Evolutionary conservation across 2,888 invertebrate species (phyloP).

Genomic region (Pterobdella sp.): DNA sequence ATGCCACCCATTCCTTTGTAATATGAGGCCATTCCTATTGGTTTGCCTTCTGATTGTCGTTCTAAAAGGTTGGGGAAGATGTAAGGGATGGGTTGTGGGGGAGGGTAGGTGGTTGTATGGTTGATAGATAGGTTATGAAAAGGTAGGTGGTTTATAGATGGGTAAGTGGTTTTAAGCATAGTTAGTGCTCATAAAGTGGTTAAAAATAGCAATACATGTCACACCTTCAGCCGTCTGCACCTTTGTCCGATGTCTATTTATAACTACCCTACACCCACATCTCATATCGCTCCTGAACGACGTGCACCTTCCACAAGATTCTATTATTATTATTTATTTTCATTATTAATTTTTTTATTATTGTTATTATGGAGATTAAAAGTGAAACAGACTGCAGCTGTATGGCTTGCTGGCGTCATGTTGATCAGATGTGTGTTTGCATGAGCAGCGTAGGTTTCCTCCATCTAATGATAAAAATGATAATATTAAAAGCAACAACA

Average conservation of each 20-base stretch:
- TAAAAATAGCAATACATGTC: not conserved
- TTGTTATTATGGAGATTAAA: not conserved
- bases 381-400: slow-evolving; percentile 46
- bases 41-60: slow-evolving; percentile 48
- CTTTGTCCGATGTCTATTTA: slow-evolving; percentile 45
- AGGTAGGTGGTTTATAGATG: not conserved
- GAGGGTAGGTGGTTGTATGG: not conserved
- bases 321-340: slow-evolving; percentile 24
- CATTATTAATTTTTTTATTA: not conserved
- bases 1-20: slow-evolving; percentile 52
- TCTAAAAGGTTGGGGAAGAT: too few relatives aligned
- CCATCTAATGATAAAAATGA: slow-evolving; percentile 45
- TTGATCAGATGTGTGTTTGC: slow-evolving; percentile 49
- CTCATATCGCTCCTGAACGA: slow-evolving; percentile 45
- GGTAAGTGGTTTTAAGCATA: not conserved
- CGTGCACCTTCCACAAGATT: slow-evolving; percentile 37
- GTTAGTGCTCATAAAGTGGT: not conserved
- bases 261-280: slow-evolving; percentile 48
- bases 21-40: slow-evolving; percentile 46
- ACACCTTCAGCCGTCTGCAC: slow-evolving; percentile 43
- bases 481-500: too few relatives aligned
- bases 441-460: slow-evolving; percentile 48
- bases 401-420: slow-evolving; percentile 45
- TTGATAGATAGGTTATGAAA: too few relatives aligned
- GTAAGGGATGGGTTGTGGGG: not conserved